Evolutionary conservation across 2,113 vertebrate species (phyloP).

Genomic region (Rynchops niger): DNA sequence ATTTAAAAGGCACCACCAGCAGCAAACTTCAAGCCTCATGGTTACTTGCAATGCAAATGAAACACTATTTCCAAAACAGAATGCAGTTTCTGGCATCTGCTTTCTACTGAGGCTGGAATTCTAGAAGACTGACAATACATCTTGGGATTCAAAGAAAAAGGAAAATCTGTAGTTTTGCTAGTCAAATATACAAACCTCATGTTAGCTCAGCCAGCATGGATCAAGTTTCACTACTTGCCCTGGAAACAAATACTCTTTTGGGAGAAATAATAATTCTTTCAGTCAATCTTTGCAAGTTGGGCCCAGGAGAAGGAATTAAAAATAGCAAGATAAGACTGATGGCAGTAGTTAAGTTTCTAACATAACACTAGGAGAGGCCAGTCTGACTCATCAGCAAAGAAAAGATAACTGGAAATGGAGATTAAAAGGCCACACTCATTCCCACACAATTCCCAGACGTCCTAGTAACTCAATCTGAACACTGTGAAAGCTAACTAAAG

Average conservation of each 20-base stretch:
- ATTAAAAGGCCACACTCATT: not conserved
- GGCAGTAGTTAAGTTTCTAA: not conserved
- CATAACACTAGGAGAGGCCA: not conserved
- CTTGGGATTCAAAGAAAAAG: not conserved
- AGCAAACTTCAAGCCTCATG: not conserved
- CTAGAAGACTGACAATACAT: not conserved
- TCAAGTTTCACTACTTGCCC: not conserved
- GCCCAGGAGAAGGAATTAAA: not conserved
- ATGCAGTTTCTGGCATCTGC: not conserved
- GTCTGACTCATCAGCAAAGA: not conserved
- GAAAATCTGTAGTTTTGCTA: not conserved
- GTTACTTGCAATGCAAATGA: not conserved
- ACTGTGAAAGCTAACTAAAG: not conserved
- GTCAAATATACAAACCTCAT: not conserved
- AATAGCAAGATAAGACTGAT: not conserved
- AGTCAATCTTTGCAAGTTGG: not conserved
- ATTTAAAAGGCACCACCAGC: not conserved
- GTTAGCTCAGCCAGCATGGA: not conserved
- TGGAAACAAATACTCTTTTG: not conserved
- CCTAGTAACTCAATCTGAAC: not conserved
- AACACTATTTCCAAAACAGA: not conserved
- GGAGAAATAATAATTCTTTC: not conserved
- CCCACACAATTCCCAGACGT: slow-evolving; percentile 7
- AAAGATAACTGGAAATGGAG: not conserved
- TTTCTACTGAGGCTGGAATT: not conserved